These are phyloP conservation scores for Mesorhabditis sp. DNA, from an alignment of 2,888 invertebrate species.

Conservation along the genomic window DNA sequence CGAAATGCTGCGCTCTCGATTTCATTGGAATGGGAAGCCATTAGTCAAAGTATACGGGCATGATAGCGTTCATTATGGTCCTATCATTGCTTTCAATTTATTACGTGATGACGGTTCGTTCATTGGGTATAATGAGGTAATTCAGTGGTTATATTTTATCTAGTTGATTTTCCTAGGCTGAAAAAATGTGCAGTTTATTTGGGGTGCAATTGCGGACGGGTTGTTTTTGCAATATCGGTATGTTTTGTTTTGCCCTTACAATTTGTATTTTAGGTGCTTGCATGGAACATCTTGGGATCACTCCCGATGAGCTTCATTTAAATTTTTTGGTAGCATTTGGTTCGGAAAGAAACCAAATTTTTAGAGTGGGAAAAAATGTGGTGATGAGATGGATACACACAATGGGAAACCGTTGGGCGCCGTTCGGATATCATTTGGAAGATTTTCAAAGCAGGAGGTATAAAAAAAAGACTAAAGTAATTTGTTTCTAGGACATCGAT, in stretches of 20 bases:
- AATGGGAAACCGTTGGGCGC: constrained; percentile 85
- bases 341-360: constrained; percentile 57
- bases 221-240: constrained; percentile 91
- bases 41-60: constrained; percentile 27
- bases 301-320: constrained; percentile 23
- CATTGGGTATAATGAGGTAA: constrained; percentile 83
- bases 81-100: constrained; percentile 83
- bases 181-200: constrained; percentile 81
- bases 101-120: constrained; percentile 73
- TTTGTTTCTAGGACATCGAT: constrained; percentile 72
- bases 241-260: background rate
- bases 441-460: constrained; percentile 66
- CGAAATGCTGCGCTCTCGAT: constrained; percentile 18
- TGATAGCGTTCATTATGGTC: constrained; percentile 69
- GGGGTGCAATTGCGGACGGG: constrained; percentile 84
- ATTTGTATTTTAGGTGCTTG: constrained; percentile 64
- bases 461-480: constrained; percentile 66
- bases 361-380: constrained; percentile 51
- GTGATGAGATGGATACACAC: constrained; percentile 47
- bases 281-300: constrained; percentile 44
- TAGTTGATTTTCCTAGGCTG: constrained; percentile 67
- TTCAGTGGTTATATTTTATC: constrained; percentile 7
- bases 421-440: constrained; percentile 85
- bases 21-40: constrained; percentile 24
- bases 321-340: constrained; percentile 16